Evolutionary conservation across 2,888 invertebrate genomes (phyloP).

Genomic region (Drosophila meridionalis): DNA sequence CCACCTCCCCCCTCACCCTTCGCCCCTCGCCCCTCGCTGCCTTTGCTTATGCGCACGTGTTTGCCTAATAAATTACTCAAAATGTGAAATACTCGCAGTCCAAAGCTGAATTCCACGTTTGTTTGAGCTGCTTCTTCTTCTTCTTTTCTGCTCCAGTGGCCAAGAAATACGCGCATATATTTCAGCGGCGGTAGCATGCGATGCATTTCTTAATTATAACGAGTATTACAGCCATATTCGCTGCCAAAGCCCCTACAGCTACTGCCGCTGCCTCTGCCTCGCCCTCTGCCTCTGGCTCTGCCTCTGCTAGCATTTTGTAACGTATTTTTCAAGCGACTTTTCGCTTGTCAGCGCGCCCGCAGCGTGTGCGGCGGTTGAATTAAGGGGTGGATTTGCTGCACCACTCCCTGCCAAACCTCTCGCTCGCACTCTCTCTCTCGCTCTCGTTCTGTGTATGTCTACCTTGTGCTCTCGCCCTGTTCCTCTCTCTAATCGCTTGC

Average conservation of each 20-base stretch:
- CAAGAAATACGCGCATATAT: conserved; percentile 49
- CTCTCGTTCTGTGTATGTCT: not conserved
- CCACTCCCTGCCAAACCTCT: conserved; percentile 4
- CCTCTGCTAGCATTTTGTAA: conserved; percentile 68
- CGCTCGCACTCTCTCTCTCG: not conserved
- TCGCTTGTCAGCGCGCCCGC: conserved; percentile 55
- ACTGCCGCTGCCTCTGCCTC: not conserved
- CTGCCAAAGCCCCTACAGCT: conserved; percentile 18
- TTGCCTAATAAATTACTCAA: conserved; percentile 60
- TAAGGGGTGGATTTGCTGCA: conserved; percentile 66
- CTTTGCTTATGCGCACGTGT: conserved; percentile 55
- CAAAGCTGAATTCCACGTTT: conserved; percentile 25
- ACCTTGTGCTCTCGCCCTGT: conserved; percentile 3
- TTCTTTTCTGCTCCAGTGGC: conserved; percentile 70
- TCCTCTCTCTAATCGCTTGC: conserved; percentile 67
- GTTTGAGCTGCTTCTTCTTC: conserved; percentile 20
- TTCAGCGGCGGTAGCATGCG: conserved; percentile 55
- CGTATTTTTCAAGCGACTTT: conserved; percentile 69
- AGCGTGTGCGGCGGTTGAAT: conserved; percentile 55
- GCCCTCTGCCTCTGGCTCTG: conserved; percentile 21
- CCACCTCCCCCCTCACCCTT: not conserved
- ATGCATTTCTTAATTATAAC: conserved; percentile 76
- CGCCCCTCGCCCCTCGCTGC: not conserved
- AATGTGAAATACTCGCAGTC: conserved; percentile 47
- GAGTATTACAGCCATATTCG: conserved; percentile 43